These are phyloP conservation scores for Axinella damicornis DNA, from an alignment of 37 sponge, comb jelly and placozoan genomes.

Conservation along the genomic window DNA sequence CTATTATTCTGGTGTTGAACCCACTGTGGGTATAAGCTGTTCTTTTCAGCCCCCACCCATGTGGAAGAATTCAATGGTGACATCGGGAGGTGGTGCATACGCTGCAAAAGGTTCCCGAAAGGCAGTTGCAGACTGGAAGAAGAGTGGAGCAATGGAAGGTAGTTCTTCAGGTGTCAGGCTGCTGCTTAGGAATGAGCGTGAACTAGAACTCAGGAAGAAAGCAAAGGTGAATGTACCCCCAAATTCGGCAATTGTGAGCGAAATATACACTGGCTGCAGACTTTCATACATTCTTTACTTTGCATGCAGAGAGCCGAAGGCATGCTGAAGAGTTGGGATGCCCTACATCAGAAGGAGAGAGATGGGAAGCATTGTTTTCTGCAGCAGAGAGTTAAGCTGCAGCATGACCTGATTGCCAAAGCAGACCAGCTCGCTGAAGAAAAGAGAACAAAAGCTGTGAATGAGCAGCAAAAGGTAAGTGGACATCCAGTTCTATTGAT, in stretches of 20 bases:
- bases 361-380: background rate
- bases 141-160: too few relatives aligned
- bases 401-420: slow-evolving; percentile 33
- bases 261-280: too few relatives aligned
- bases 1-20: background rate
- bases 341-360: background rate
- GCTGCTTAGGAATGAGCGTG: background rate
- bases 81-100: too few relatives aligned
- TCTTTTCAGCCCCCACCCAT: background rate
- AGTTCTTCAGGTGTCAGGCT: too few relatives aligned
- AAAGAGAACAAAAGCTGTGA: background rate
- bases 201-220: background rate
- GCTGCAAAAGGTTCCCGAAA: too few relatives aligned
- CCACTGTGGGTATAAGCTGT: background rate
- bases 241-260: too few relatives aligned
- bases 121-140: too few relatives aligned
- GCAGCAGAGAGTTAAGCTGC: slow-evolving; percentile 28
- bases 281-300: background rate
- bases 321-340: slow-evolving; percentile 21
- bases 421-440: background rate
- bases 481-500: background rate
- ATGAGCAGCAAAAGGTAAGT: background rate
- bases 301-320: background rate
- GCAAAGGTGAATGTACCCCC: background rate
- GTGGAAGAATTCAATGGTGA: too few relatives aligned